Evolutionary conservation across 2,888 invertebrate species (phyloP), one percentile per base, ranked within the genome.

Genomic region (Masnerella sp.): DNA sequence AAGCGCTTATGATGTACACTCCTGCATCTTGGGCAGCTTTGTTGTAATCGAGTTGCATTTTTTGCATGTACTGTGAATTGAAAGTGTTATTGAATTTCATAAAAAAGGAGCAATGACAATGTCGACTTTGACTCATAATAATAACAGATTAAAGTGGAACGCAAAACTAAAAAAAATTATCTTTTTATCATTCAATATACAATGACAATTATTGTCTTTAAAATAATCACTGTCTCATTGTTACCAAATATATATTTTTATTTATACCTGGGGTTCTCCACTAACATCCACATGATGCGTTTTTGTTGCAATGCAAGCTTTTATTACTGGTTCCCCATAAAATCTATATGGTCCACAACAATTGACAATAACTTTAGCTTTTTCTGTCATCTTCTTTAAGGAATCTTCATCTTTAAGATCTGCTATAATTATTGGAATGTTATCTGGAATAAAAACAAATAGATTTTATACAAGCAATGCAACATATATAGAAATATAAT

Each of bases 281-380:
- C 93, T 95, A 30, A 99, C 93, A 87, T 99, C 99, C 5, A 99
- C 92, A 83, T 98, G 95, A 88, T 96, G 93, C 0, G 97, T 91
- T 61, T 92, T 92, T 43, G 91, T 90, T 61, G 93, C 93, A 15
- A 97, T 90, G 78, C 92, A 98, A 0, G 98, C 97, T 79, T 92
- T 92, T 0, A 99, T 93, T 4, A 98, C 96, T 2, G 93, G 91
- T 85, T 97, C 97, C 0, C 99, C 99, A 87, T 92, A 95, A 83
- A 96, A 92, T 11, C 92, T 89, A 86, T 93, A 96, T 0, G 98
- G 99, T 0, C 99, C 99, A 78, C 96, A 96, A 87, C 96, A 96
- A 88, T 98, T 99, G 0, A 97, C 91, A 17, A 99, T 81, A 1
- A 98, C 91, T 80, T 91, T 92, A 4, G 95, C 91, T 78, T 92